Evolutionary conservation across 1,140 invertebrate genomes (phyloP).

Genomic region (Ctenoplectra terminalis): DNA sequence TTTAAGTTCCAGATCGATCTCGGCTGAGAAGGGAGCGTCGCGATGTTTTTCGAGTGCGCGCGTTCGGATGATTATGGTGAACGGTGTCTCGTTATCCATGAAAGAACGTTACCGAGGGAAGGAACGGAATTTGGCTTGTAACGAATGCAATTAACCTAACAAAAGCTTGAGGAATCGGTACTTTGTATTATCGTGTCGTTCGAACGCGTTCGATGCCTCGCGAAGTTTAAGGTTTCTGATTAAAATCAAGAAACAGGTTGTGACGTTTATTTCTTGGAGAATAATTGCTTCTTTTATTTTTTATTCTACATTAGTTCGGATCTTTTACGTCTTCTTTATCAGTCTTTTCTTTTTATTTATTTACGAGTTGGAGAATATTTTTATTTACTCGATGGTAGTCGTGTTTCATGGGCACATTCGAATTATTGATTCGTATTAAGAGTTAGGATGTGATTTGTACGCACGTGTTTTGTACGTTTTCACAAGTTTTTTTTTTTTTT

Average conservation of each 20-base stretch:
- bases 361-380: not conserved
- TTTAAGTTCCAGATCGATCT: slow-evolving; percentile 58
- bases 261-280: no score
- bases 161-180: not conserved
- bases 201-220: no score
- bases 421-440: not conserved
- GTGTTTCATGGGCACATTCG: not conserved
- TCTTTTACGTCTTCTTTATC: not conserved
- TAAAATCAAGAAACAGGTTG: not conserved
- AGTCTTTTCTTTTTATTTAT: not conserved
- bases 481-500: no score
- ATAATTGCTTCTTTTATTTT: no score
- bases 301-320: no score
- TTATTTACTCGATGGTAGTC: not conserved
- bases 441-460: not conserved
- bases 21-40: not conserved
- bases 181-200: not conserved
- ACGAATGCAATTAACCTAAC: not conserved
- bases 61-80: not conserved
- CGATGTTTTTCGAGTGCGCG: not conserved
- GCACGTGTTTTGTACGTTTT: not conserved
- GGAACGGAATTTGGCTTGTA: not conserved
- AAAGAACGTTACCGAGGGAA: no score
- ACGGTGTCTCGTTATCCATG: not conserved
- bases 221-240: not conserved